These are phyloP conservation scores for Anolis sagrei DNA, from an alignment of 2,113 vertebrate genomes.

Conservation along the genomic window DNA sequence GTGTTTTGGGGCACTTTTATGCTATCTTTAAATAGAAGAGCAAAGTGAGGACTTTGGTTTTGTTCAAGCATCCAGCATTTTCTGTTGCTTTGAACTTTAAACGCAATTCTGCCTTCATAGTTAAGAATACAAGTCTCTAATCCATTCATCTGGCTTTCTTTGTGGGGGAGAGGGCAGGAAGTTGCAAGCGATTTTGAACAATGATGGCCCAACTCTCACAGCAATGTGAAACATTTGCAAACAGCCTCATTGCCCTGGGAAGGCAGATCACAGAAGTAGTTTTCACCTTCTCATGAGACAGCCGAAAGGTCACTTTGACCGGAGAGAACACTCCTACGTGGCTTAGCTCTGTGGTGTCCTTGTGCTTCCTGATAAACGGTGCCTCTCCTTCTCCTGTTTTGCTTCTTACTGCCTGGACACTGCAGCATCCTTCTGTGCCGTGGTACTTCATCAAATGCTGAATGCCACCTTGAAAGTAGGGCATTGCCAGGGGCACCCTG, in stretches of 20 bases:
- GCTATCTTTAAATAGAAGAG: not conserved
- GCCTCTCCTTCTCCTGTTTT: not conserved
- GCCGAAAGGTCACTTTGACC: not conserved
- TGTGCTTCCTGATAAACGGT: not conserved
- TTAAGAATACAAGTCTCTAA: not conserved
- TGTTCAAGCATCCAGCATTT: not conserved
- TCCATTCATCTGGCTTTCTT: not conserved
- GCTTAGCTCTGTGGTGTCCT: no score
- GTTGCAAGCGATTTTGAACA: not conserved
- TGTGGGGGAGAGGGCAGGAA: not conserved
- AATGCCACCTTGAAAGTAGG: slow-evolving; percentile 18
- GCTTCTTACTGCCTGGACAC: not conserved
- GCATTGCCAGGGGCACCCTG: slow-evolving; percentile 8
- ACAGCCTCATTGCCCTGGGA: not conserved
- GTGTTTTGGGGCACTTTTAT: not conserved
- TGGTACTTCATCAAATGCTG: not conserved
- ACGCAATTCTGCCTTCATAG: not conserved
- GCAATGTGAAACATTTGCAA: not conserved
- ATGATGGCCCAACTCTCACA: not conserved
- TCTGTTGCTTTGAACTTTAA: not conserved
- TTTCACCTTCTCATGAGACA: not conserved
- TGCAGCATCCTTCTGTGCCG: not conserved
- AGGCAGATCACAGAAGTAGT: not conserved
- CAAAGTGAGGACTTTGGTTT: not conserved
- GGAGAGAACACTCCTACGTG: not conserved